A percentile compares a stretch with the other conserved stretches of the same genome.
phyloP scores from a whole-genome alignment of 2,113 vertebrate genomes.

The Microtus ochrogaster region DNA sequence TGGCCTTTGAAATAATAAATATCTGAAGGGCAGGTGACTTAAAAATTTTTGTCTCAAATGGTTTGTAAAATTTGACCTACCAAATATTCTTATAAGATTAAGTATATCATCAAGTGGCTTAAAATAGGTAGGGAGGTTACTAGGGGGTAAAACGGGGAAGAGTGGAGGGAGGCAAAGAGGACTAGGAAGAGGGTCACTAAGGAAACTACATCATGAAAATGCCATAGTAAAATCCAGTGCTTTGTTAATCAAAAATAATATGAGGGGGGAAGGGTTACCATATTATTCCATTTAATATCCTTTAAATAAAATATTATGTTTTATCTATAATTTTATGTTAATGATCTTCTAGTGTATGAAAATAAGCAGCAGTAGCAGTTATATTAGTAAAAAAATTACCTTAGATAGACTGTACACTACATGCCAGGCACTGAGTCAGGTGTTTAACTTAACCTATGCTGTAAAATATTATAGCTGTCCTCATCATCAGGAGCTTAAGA shows the following conservation, averaged over 20 bases:
- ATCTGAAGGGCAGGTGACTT: slow-evolving; percentile 46
- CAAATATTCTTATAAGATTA: background rate
- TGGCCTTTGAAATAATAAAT: slow-evolving; percentile 49
- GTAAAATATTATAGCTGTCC: background rate
- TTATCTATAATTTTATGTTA: background rate
- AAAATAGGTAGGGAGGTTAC: background rate
- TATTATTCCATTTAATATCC: background rate
- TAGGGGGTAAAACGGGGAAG: background rate
- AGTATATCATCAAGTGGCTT: background rate
- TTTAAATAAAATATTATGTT: background rate
- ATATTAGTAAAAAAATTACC: background rate
- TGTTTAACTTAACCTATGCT: background rate
- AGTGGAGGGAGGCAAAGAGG: background rate
- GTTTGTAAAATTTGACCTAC: background rate
- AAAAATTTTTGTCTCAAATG: slow-evolving; percentile 26
- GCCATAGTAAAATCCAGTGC: background rate
- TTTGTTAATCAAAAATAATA: background rate
- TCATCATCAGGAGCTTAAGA: slow-evolving; percentile 25
- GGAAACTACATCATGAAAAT: background rate
- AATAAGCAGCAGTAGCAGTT: background rate
- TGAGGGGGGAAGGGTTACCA: background rate
- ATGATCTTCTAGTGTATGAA: background rate
- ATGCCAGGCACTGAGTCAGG: background rate
- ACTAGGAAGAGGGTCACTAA: background rate
- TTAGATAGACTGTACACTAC: background rate